Conservation (phyloP, 2,888 invertebrate species). For the Stenolophus ochropezus region DNA sequence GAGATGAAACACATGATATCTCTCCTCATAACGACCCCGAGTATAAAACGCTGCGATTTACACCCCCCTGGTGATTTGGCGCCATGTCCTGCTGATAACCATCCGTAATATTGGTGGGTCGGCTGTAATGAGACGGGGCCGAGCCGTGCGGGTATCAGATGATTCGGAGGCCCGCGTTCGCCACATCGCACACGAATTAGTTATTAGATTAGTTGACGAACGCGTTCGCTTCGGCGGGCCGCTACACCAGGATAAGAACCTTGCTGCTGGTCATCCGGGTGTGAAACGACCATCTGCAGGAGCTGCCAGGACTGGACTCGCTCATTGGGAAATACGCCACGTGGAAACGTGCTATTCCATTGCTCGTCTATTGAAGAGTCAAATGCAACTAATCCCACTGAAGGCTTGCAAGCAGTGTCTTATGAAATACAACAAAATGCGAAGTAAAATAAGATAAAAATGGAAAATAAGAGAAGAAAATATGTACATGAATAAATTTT, state of each 20-base stretch:
- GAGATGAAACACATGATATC: background rate
- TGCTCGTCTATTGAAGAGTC: too few relatives aligned
- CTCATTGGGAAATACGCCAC: too few relatives aligned
- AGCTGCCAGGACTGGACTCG: background rate
- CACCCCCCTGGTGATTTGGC: background rate
- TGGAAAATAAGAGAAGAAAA: too few relatives aligned
- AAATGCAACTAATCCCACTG: too few relatives aligned
- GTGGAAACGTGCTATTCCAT: too few relatives aligned
- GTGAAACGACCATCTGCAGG: conserved; percentile 66
- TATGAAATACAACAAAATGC: too few relatives aligned
- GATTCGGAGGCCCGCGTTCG: conserved; percentile 5
- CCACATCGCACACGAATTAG: conserved; percentile 63
- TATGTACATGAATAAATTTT: too few relatives aligned
- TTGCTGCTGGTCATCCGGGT: conserved; percentile 61
- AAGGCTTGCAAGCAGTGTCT: too few relatives aligned
- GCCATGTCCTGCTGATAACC: background rate
- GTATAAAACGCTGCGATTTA: background rate
- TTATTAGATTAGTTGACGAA: conserved; percentile 67
- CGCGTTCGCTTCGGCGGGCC: conserved; percentile 50
- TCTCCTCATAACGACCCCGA: background rate
- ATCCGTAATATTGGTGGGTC: background rate
- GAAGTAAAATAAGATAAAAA: too few relatives aligned
- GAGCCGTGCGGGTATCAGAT: conserved; percentile 21
- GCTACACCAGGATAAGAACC: conserved; percentile 24
- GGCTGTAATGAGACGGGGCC: conserved; percentile 8